These are phyloP conservation scores for Hippopotamus amphibius DNA, from an alignment of 2,113 vertebrate species.

Conservation along the genomic window DNA sequence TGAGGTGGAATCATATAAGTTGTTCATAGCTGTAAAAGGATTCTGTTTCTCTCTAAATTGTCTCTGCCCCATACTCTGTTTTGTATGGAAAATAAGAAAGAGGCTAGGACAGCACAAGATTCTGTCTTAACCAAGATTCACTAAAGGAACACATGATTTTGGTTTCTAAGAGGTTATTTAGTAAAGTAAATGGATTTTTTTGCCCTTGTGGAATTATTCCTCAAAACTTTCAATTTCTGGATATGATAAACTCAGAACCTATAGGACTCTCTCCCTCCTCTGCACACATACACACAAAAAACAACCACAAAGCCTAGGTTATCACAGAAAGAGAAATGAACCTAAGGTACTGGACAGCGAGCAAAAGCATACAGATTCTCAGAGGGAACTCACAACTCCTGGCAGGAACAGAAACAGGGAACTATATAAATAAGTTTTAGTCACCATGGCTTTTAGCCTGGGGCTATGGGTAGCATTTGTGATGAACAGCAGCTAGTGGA, in stretches of 20 bases:
- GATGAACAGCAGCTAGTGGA: background rate
- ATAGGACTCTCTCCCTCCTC: background rate
- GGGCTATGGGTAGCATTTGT: background rate
- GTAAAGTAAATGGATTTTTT: background rate
- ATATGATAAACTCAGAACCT: slow-evolving; percentile 34
- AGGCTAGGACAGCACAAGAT: background rate
- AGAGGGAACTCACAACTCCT: background rate
- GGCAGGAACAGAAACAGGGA: background rate
- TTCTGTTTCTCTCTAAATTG: slow-evolving; percentile 25
- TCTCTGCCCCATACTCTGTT: background rate
- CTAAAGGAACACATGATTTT: background rate
- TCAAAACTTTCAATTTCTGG: slow-evolving; percentile 40
- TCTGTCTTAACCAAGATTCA: slow-evolving; percentile 4
- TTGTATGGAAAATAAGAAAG: slow-evolving; percentile 42
- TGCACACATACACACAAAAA: background rate
- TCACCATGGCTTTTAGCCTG: background rate
- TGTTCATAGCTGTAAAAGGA: background rate
- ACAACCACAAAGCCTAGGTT: background rate
- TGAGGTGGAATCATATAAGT: background rate
- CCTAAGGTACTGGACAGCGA: background rate
- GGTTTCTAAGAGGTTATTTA: slow-evolving; percentile 20
- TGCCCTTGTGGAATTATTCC: background rate
- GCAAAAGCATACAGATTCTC: background rate
- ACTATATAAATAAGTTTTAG: slow-evolving; percentile 27
- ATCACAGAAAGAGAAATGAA: slow-evolving; percentile 54